Evolutionary conservation across 2,113 vertebrate genomes (phyloP).

Genomic region (Trogon melanurus): DNA sequence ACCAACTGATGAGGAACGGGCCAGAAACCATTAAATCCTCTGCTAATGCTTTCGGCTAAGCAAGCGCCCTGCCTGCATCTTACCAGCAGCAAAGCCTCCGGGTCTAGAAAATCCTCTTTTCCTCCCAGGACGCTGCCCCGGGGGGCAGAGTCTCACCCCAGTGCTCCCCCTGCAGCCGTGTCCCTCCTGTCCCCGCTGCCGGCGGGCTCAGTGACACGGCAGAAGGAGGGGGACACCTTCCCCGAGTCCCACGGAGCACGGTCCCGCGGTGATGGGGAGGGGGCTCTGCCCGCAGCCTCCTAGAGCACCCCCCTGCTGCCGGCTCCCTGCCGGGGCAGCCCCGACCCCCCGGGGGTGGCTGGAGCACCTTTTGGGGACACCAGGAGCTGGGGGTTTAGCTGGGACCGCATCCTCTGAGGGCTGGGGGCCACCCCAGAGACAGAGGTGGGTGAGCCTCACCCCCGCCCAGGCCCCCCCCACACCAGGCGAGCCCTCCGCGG

Average conservation of each 20-base stretch:
- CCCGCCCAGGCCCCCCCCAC: too few relatives aligned
- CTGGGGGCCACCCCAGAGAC: neutral
- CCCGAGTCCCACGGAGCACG: accelerated
- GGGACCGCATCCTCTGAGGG: accelerated
- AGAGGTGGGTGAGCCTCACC: too few relatives aligned
- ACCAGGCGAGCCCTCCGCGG: neutral
- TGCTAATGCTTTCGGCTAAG: neutral
- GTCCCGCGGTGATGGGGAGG: accelerated
- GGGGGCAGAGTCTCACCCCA: neutral
- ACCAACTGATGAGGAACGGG: neutral
- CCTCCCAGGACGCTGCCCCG: accelerated
- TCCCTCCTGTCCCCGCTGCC: neutral
- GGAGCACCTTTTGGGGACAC: neutral
- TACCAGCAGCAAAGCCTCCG: neutral
- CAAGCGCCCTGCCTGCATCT: neutral
- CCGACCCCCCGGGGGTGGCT: neutral
- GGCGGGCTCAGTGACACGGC: accelerated
- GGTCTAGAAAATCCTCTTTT: neutral
- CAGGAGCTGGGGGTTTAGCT: neutral
- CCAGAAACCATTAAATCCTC: neutral
- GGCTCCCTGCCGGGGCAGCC: neutral
- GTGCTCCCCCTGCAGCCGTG: accelerated
- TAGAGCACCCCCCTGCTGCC: neutral
- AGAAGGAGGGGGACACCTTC: neutral
- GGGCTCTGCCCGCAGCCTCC: neutral